These are phyloP conservation scores for Eubasilissa splendida DNA, from an alignment of 2,888 invertebrate species.

Conservation along the genomic window DNA sequence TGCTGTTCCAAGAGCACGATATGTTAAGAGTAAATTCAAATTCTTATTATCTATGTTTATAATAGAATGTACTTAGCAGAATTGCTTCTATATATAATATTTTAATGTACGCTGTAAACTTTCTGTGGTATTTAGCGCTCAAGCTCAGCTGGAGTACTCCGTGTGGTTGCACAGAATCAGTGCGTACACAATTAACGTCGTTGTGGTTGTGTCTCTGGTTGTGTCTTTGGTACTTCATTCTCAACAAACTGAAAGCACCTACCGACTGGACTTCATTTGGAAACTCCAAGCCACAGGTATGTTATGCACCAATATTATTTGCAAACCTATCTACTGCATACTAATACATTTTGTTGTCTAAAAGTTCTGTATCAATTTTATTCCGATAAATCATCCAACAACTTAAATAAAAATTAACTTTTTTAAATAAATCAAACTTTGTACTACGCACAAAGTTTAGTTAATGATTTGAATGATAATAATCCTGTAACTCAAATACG, in stretches of 20 bases:
- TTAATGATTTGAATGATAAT: too few species aligned
- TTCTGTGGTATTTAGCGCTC: not conserved
- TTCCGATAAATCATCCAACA: too few species aligned
- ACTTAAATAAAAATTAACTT: too few species aligned
- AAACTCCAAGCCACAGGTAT: constrained; percentile 93
- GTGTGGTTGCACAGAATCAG: constrained; percentile 40
- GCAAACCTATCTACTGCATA: not conserved
- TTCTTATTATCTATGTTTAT: too few species aligned
- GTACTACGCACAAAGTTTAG: too few species aligned
- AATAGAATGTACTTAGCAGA: too few species aligned
- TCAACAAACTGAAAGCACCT: constrained; percentile 95
- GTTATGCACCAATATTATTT: constrained; percentile 2
- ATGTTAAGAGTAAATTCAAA: too few species aligned
- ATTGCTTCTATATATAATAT: not conserved
- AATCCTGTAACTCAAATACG: too few species aligned
- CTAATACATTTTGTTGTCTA: too few species aligned
- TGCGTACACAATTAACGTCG: constrained; percentile 69
- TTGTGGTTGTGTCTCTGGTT: constrained; percentile 82
- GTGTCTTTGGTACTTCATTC: constrained; percentile 91
- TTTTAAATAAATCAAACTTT: too few species aligned
- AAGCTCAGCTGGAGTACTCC: constrained; percentile 20
- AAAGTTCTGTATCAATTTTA: too few species aligned
- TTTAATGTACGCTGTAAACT: not conserved
- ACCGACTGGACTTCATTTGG: constrained; percentile 96
- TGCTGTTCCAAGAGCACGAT: too few species aligned